Conservation (phyloP, 2,113 vertebrate genomes). For the Pterophyllum scalare region DNA sequence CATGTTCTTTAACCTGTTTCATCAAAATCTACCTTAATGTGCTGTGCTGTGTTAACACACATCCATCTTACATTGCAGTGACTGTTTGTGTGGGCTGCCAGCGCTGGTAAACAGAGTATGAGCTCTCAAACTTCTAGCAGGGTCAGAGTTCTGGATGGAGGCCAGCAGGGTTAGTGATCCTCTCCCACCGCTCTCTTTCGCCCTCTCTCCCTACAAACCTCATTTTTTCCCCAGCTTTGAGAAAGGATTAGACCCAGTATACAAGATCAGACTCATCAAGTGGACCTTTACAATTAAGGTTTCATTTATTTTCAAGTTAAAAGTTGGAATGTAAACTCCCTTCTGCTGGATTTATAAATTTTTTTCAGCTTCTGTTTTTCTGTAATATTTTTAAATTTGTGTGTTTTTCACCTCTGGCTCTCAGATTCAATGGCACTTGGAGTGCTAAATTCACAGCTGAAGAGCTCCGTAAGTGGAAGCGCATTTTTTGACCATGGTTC, state of each 20-base stretch:
- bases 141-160: slow-evolving; percentile 41
- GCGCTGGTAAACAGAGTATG: slow-evolving; percentile 53
- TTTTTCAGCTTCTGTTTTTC: background rate
- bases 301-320: background rate
- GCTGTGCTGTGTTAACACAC: background rate
- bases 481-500: slow-evolving; percentile 73
- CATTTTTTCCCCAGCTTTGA: slow-evolving; percentile 18
- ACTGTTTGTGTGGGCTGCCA: slow-evolving; percentile 11
- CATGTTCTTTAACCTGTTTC: background rate
- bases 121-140: slow-evolving; percentile 31
- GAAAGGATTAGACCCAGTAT: slow-evolving; percentile 4
- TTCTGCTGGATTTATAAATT: background rate
- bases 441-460: slow-evolving; percentile 74
- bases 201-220: slow-evolving; percentile 30
- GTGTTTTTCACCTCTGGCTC: background rate
- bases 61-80: background rate
- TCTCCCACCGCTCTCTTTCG: slow-evolving; percentile 14
- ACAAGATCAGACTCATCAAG: background rate
- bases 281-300: background rate
- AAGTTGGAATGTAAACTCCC: background rate
- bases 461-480: slow-evolving; percentile 82
- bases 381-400: background rate
- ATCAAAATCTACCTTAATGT: background rate
- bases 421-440: slow-evolving; percentile 81
- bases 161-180: slow-evolving; percentile 68